Evolutionary conservation across 2,113 vertebrate genomes (phyloP).

Genomic region (Elachura formosa): DNA sequence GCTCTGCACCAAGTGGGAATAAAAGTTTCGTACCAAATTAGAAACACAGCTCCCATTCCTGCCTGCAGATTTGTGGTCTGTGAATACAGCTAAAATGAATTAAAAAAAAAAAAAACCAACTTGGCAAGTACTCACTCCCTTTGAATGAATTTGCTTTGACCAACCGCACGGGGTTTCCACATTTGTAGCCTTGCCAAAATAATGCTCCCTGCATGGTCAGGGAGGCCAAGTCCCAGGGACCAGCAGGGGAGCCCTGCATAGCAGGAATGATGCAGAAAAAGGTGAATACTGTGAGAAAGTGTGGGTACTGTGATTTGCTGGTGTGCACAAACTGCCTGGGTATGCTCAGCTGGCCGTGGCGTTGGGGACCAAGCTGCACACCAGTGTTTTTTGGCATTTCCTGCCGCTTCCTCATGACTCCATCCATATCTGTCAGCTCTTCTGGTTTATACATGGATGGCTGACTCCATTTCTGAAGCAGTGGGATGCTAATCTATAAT

Average conservation of each 20-base stretch:
- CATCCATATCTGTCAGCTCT: fast-evolving
- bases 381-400: fast-evolving
- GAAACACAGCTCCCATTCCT: not conserved
- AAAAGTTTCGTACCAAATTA: constrained; percentile 2
- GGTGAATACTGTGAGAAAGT: no score
- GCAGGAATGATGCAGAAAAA: not conserved
- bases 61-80: not conserved
- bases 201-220: fast-evolving
- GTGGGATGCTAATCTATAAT: constrained; percentile 16
- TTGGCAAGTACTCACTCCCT: not conserved
- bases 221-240: not conserved
- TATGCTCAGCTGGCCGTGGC: not conserved
- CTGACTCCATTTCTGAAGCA: not conserved
- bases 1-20: not conserved
- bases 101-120: not conserved
- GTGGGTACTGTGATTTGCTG: not conserved
- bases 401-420: fast-evolving
- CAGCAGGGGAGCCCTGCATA: not conserved
- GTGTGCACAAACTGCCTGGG: not conserved
- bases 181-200: not conserved
- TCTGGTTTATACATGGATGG: not conserved
- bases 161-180: not conserved
- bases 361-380: fast-evolving
- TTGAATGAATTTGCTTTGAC: not conserved
- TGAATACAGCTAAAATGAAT: not conserved